A percentile compares a stretch with the other conserved stretches of the same genome.
phyloP scores from a whole-genome alignment of 2,888 invertebrate species.

The Orchesella flavescens region DNA sequence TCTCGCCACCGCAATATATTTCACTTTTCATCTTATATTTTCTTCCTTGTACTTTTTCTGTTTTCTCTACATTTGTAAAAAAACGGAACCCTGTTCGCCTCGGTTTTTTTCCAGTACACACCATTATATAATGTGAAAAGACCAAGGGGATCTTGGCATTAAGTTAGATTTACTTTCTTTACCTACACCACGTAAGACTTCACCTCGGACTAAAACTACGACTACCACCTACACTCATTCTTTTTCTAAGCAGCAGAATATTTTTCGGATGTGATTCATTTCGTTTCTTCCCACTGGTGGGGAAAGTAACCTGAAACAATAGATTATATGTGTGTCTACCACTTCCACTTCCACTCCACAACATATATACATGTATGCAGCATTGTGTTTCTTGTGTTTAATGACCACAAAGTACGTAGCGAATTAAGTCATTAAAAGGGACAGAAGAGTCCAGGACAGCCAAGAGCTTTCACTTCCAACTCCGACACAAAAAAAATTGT shows the following conservation, averaged over 20 bases:
- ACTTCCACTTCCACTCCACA: not conserved
- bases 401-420: slow-evolving; percentile 25
- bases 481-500: slow-evolving; percentile 19
- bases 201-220: not conserved
- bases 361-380: slow-evolving; percentile 13
- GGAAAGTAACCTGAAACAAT: not conserved
- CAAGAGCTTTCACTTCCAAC: not conserved
- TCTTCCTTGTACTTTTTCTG: not conserved
- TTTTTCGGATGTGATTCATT: no score
- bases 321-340: not conserved
- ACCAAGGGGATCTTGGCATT: slow-evolving; percentile 58
- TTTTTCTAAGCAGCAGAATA: not conserved
- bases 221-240: slow-evolving; percentile 14
- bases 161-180: slow-evolving; percentile 58
- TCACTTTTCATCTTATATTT: slow-evolving; percentile 43
- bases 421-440: slow-evolving; percentile 48
- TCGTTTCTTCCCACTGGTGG: no score
- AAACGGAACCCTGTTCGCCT: no score
- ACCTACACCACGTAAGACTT: slow-evolving; percentile 30
- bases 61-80: slow-evolving; percentile 14
- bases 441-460: slow-evolving; percentile 23
- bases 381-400: slow-evolving; percentile 31
- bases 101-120: not conserved
- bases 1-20: slow-evolving; percentile 53
- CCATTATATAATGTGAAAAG: slow-evolving; percentile 54